Evolutionary conservation across 1,140 invertebrate species (phyloP), one percentile per base, ranked within the genome.

Genomic region (Schlechtendalia chinensis): DNA sequence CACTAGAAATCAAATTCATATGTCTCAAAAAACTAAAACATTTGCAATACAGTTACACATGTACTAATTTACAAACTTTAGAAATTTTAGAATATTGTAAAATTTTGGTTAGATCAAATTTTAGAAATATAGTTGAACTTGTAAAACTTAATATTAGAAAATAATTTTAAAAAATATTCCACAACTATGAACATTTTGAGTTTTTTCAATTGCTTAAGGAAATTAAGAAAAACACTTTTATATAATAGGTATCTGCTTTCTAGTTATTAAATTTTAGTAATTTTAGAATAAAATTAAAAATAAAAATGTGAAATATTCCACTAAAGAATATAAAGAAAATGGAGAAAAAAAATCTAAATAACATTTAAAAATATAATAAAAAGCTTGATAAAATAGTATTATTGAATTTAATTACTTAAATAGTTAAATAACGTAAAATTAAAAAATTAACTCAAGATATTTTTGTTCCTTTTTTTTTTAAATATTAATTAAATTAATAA

Each of bases 311-410:
- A 22, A 56, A 56, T 56, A 56, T 63, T 29, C 32, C 32, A 32
- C 17, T 29, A 39, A 16, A 61, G 27, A 61, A 29, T 61, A 61
- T 61, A 61, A 29, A 29, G 24, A 61, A 61, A 27, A 61, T 5
- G 11, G 8, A 29, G 14, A 8, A 17, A 4, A 4, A 39, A 39
- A 63, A 27, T 61, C 14, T 29, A 63, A 63, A 17, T 17, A 29
- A 63, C 59, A 63, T 19, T 63, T 39, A 12, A n/a, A 65, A 65
- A 65, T 65, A 65, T 29, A 61, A 5, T 27, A 59, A 59, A 27
- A 59, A n/a, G 17, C 59, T 29, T 63, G 17, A 17, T 50, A 19
- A 32, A 63, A 45, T 45, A 67, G 5, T 67, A 24, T 22, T 22
- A 67, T 67, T 45, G 63, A 22, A 39, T 22, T 39, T 39, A 65